Base-by-base conservation (phyloP, 2,888 invertebrate genomes). In the Leptura quadrifasciata region DNA sequence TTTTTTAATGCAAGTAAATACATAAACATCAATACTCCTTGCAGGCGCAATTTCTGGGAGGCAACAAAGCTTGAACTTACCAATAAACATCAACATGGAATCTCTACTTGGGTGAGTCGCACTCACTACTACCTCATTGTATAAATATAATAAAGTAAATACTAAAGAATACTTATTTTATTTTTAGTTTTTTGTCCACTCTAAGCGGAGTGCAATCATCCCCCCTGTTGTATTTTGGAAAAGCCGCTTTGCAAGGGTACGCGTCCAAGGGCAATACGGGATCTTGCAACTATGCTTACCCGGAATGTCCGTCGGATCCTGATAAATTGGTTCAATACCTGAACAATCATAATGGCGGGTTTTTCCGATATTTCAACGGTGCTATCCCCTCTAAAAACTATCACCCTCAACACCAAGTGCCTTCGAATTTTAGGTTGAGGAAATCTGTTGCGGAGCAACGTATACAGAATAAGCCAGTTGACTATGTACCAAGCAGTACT, bases 281-380 rank as follows among this genome's bases (percentile, higher is more conserved):
- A 31, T 88, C 90, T 0, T 95, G 95, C 83, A 90, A 91, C 58
- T 90, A 90, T 76, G 94, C 94, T 10, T 96, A 95, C 85, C 92
- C 94, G 0, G 91, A 91, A 69, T 96, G 96, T 84, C 96, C 96
- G 0, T 91, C 91, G 64, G 93, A 94, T 86, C 91, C 94, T 35
- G 93, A 94, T 80, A 92, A 93, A 81, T 91, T 96, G 10, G 91
- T 96, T 52, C 90, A 94, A 86, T 96, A 96, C 87, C 90, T 96
- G 68, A 96, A 96, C 89, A 96, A 95, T 88, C 93, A 96, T 86
- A 95, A 95, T 74, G 96, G 96, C 55, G 96, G 96, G 0, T 95
- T 96, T 88, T 96, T 96, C 86, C 91, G 94, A 77, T 95, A 94
- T 86, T 96, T 96, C 85, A 93, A 91, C 78, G 91, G 91, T 47